Conservation (phyloP, 1,140 invertebrate genomes). For the Aplysia californica region DNA sequence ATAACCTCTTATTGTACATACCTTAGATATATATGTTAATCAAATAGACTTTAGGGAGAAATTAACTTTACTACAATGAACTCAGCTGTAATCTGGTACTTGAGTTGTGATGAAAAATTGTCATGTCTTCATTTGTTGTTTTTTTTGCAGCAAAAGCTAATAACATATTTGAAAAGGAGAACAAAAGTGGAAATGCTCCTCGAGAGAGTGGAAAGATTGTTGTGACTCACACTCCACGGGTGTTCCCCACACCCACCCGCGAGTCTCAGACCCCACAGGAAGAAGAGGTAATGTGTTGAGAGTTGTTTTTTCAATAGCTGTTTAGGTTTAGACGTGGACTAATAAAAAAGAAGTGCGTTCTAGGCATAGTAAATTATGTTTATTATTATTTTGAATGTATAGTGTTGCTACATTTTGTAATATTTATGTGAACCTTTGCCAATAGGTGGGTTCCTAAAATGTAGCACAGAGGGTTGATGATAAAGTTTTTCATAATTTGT, state of each 20-base stretch:
- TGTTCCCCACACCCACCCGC: slow-evolving; percentile 84
- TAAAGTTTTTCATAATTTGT: too few relatives aligned
- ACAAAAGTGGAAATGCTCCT: slow-evolving; percentile 37
- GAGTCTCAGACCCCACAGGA: slow-evolving; percentile 81
- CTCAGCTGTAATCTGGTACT: too few relatives aligned
- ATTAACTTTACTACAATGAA: too few relatives aligned
- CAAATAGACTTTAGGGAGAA: too few relatives aligned
- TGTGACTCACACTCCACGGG: slow-evolving; percentile 80
- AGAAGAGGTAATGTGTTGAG: slow-evolving; percentile 72
- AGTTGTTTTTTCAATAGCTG: neutral
- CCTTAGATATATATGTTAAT: too few relatives aligned
- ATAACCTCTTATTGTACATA: too few relatives aligned
- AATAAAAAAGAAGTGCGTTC: neutral
- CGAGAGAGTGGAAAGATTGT: slow-evolving; percentile 73
- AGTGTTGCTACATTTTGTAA: neutral
- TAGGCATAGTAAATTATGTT: neutral
- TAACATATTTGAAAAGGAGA: slow-evolving; percentile 56
- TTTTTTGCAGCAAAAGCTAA: slow-evolving; percentile 28
- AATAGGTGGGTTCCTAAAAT: too few relatives aligned
- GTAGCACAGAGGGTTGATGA: too few relatives aligned
- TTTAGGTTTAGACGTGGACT: too few relatives aligned
- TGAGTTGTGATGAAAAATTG: too few relatives aligned
- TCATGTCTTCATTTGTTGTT: too few relatives aligned
- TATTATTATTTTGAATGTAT: too few relatives aligned
- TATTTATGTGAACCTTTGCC: neutral